phyloP scores from a whole-genome alignment of 2,797 vertebrate genomes.

The Melanotaenia boesemani region DNA sequence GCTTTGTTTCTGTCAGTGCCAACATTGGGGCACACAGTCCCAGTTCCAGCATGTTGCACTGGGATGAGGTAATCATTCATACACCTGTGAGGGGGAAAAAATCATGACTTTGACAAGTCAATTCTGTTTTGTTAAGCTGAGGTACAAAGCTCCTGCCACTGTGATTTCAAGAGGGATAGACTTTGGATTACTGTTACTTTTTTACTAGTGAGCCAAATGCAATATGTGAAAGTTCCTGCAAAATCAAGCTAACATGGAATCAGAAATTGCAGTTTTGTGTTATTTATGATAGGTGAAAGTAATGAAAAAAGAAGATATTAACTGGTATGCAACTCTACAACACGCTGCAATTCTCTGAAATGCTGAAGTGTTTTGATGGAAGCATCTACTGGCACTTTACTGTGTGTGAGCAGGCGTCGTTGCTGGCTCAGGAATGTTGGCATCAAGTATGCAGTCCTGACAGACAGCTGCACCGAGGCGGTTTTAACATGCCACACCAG shows the following conservation, averaged over 20 bases:
- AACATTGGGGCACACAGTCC: conserved; percentile 64
- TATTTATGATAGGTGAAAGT: conserved; percentile 4
- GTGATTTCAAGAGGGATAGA: conserved; percentile 37
- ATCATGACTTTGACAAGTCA: conserved; percentile 48
- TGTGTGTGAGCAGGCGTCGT: conserved; percentile 85
- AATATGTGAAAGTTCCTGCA: conserved; percentile 39
- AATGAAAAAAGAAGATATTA: conserved; percentile 9
- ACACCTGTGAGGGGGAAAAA: conserved; percentile 47
- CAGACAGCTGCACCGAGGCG: conserved; percentile 93
- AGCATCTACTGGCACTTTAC: conserved; percentile 83
- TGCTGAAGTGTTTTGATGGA: conserved; percentile 88
- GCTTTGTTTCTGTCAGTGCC: conserved; percentile 37
- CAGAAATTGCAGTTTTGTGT: background rate
- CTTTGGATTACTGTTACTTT: conserved; percentile 49
- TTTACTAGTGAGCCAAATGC: conserved; percentile 34
- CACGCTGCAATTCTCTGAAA: conserved; percentile 77
- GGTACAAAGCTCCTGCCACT: conserved; percentile 56
- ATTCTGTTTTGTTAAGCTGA: conserved; percentile 59
- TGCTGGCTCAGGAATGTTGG: conserved; percentile 91
- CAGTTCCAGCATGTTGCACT: conserved; percentile 67
- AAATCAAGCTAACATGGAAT: conserved; percentile 21
- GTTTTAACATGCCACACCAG: conserved; percentile 86
- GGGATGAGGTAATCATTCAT: conserved; percentile 20
- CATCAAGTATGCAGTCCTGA: conserved; percentile 88
- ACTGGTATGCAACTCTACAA: conserved; percentile 7